Base-by-base conservation (phyloP, 2,113 vertebrate genomes). In the Proteles cristata region DNA sequence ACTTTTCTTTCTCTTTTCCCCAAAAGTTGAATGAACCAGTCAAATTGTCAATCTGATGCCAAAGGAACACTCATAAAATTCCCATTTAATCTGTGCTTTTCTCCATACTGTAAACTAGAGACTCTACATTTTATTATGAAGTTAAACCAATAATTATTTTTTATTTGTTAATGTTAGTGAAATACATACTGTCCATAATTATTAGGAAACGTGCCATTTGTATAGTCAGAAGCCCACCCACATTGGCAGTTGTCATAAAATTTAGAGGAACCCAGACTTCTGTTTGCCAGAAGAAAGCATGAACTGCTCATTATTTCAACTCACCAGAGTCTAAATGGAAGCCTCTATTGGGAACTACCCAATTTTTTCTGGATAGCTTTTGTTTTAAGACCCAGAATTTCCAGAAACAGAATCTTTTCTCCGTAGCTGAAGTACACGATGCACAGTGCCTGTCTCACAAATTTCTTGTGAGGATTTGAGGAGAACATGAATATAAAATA, bases 381-480 rank as follows among this genome's bases (percentile, higher is more conserved):
- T 48, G 10, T 74, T 77, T 71, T 26, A 79, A 66, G 4, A 10
- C 5, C 5, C 10, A 73, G 26, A 26, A n/a, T 35, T 83, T 55
- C 33, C 9, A 17, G 25, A 84, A 93, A 53, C 35, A 15, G 0
- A 76, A 4, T 19, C 16, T 65, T 74, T 79, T 45, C 31, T 81
- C n/a, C 1, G 11, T 4, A n/a, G 28, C 3, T 25, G 39, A 71
- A 23, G 33, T 0, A 48, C 25, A 26, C 11, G 2, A 53, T 25
- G 33, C 2, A 11, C 28, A 23, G 6, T 26, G 12, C 12, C 17
- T 39, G 5, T 23, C 35, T 88, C 81, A 88, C 21, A 79, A 79
- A 6, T 2, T 45, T 33, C 28, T 90, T 66, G 2, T 61, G 28
- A 76, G 5, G 7, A 48, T 53, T 90, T 53, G 80, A 82, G n/a